Evolutionary conservation across 2,888 invertebrate species (phyloP), one percentile per base, ranked within the genome.

Genomic region (Anodontia alba): DNA sequence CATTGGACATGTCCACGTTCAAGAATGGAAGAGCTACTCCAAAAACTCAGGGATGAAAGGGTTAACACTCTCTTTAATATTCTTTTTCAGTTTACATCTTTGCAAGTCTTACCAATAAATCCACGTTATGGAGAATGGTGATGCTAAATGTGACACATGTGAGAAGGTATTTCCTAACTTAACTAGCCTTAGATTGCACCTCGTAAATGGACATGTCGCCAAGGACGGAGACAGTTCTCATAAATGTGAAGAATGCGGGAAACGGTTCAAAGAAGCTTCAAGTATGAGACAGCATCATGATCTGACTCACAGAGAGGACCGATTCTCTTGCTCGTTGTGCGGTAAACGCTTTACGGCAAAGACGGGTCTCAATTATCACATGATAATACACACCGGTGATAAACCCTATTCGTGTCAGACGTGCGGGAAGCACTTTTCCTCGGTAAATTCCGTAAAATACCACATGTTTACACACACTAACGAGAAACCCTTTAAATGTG

Each of bases 391-490:
- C 29, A 49, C 43, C 1, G 46, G 46, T 12, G 43, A 46, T 46
- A 70, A 29, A 46, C 70, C 29, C 8, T 38, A 70, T 49, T 17
- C 26, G 5, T 70, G 70, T 49, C 1, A 15, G 5, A 2, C 43
- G 0, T 70, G 70, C 46, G 31, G 46, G 26, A 70, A 70, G 17
- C 1, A 26, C 20, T 70, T 70, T 49, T 23, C 70, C 5, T 49
- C 43, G 17, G 5, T 38, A 23, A 49, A 26, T 20, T 10, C 26
- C 12, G 20, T 70, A 1, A 49, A 70, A 23, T 70, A 43, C 10
- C 70, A 70, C 31, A 70, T 70, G 46, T 49, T n/a, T 3, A 46
- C 36, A 26, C 70, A 70, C n/a, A 70, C 46, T 26, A 43, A 43
- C 3, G 23, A 62, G 5, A 62, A 62, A 62, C 62, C 62, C 1